These are phyloP conservation scores for Enteromius radiatus DNA, from an alignment of 2,797 vertebrate species.

Conservation along the genomic window DNA sequence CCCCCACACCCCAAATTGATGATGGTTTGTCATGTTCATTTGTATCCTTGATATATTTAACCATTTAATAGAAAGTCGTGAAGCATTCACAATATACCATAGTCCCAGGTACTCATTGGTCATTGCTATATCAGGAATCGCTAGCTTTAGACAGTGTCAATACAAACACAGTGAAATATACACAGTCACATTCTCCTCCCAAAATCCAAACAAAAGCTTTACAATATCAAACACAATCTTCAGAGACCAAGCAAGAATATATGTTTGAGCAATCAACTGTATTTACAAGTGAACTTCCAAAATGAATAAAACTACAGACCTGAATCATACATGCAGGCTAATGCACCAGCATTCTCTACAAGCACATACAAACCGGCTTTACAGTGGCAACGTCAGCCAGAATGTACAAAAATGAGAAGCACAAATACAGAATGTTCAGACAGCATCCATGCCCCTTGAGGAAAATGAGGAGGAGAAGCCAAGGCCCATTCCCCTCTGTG, in stretches of 20 bases:
- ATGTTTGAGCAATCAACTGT: conserved; percentile 84
- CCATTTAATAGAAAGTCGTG: background rate
- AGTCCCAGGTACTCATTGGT: background rate
- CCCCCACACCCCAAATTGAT: background rate
- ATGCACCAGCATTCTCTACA: conserved; percentile 81
- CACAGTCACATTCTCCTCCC: conserved; percentile 48
- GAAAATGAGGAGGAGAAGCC: conserved; percentile 91
- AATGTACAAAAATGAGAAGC: conserved; percentile 31
- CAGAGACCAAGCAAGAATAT: conserved; percentile 81
- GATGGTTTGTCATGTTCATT: background rate
- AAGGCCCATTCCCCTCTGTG: conserved; percentile 95
- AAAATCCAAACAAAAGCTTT: conserved; percentile 61
- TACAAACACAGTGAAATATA: conserved; percentile 70
- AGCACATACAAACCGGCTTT: conserved; percentile 67
- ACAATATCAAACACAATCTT: conserved; percentile 62
- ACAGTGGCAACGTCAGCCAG: conserved; percentile 71
- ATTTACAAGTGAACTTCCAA: conserved; percentile 88
- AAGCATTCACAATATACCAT: conserved; percentile 13
- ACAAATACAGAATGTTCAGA: conserved; percentile 75
- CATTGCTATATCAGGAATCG: background rate
- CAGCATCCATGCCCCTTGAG: conserved; percentile 91
- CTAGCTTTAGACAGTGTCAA: conserved; percentile 54
- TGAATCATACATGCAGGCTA: conserved; percentile 96
- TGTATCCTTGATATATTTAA: background rate
- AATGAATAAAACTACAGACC: conserved; percentile 87